Evolutionary conservation across 30 jellyfish, hydroid and myxozoan genomes (phyloP).

Genomic region (Pseudorhiza aurosa): DNA sequence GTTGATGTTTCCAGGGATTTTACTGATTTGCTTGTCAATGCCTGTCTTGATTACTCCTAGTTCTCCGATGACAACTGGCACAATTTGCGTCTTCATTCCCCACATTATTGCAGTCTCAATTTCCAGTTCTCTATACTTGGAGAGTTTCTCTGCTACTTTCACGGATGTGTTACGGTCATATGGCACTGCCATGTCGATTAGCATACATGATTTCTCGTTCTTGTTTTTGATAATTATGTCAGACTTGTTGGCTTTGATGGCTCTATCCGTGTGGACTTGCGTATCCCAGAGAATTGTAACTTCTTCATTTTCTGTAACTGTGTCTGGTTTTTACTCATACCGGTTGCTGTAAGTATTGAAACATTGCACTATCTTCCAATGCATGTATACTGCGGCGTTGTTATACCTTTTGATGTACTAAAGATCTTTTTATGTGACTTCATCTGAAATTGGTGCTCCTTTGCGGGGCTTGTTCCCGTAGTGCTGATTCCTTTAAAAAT

Average conservation of each 20-base stretch:
- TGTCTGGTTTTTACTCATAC: too few relatives aligned
- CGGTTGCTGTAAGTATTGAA: too few relatives aligned
- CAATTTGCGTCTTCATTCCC: slow-evolving; percentile 20
- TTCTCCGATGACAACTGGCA: slow-evolving; percentile 6
- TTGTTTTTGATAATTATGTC: slow-evolving; percentile 4
- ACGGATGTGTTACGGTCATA: neutral
- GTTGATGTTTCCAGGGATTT: slow-evolving; percentile 13
- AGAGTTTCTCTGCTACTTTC: slow-evolving; percentile 14
- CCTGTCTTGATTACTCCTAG: slow-evolving; percentile 6
- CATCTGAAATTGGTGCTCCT: too few relatives aligned
- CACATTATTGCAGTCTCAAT: neutral
- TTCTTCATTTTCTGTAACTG: too few relatives aligned
- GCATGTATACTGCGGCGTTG: too few relatives aligned
- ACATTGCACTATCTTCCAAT: too few relatives aligned
- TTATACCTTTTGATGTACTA: too few relatives aligned
- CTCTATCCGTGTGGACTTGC: slow-evolving; percentile 9
- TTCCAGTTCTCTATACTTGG: slow-evolving; percentile 21
- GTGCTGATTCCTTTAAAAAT: too few relatives aligned
- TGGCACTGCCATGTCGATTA: slow-evolving; percentile 19
- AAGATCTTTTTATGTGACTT: too few relatives aligned
- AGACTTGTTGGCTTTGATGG: neutral
- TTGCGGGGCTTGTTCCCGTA: too few relatives aligned
- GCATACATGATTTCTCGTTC: slow-evolving; percentile 1
- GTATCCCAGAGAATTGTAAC: slow-evolving; percentile 31
- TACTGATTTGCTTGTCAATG: slow-evolving; percentile 3